phyloP scores from a whole-genome alignment of 2,113 vertebrate genomes.

The Turnix velox region DNA sequence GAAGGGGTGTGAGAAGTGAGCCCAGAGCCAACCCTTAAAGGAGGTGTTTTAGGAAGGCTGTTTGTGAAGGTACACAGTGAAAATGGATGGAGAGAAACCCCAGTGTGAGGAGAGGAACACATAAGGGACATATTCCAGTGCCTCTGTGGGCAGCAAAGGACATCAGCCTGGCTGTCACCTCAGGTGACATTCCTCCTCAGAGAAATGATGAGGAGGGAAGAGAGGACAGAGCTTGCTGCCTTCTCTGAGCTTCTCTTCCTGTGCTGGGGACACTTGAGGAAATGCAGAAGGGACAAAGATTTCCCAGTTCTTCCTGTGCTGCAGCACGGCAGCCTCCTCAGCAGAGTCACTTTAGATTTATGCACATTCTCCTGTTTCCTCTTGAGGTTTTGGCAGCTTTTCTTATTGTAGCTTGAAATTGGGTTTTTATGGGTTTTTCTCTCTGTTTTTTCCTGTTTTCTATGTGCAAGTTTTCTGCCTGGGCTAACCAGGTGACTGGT shows the following conservation, averaged over 20 bases:
- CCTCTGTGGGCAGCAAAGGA: background rate
- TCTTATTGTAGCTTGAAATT: background rate
- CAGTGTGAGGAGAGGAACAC: background rate
- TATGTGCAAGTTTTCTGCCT: background rate
- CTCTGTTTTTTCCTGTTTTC: background rate
- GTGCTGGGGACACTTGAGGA: background rate
- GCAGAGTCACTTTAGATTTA: background rate
- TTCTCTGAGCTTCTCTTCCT: background rate
- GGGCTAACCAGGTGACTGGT: background rate
- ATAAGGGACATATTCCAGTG: background rate
- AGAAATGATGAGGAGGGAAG: background rate
- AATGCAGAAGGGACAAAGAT: background rate
- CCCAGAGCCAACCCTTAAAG: background rate
- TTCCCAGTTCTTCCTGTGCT: background rate
- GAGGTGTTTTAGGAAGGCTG: background rate
- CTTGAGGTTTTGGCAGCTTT: background rate
- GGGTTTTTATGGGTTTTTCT: background rate
- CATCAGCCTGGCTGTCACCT: background rate
- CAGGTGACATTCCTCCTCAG: background rate
- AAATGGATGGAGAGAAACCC: background rate
- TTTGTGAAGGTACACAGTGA: background rate
- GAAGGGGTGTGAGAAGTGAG: background rate
- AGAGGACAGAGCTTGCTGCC: background rate
- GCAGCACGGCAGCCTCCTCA: background rate
- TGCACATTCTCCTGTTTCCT: background rate